Conservation (phyloP, 1,140 invertebrate species). For the Drosophila obscura region DNA sequence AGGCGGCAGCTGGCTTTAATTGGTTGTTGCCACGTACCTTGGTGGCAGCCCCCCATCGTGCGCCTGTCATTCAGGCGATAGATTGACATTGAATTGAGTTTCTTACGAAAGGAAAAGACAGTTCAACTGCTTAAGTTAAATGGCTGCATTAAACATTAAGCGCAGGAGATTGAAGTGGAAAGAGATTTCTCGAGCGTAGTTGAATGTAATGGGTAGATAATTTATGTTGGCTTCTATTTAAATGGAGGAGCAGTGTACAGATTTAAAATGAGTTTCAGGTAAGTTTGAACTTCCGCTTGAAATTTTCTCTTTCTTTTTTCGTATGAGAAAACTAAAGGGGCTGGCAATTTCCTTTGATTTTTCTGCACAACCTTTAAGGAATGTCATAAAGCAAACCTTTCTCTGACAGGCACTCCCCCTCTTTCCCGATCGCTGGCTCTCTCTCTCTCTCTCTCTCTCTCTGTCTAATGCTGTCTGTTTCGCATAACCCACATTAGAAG, state of each 20-base stretch:
- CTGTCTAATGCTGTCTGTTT: background rate
- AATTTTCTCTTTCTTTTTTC: background rate
- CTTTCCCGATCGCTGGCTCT: too few relatives aligned
- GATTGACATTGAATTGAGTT: slow-evolving; percentile 53
- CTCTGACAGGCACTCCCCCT: background rate
- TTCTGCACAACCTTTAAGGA: slow-evolving; percentile 13
- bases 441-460: background rate
- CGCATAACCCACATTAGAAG: slow-evolving; percentile 22
- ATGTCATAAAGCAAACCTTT: slow-evolving; percentile 22
- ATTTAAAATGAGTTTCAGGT: too few relatives aligned
- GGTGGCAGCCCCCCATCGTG: slow-evolving; percentile 2
- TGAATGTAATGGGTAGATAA: too few relatives aligned
- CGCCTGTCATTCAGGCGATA: slow-evolving; percentile 22
- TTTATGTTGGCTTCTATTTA: too few relatives aligned
- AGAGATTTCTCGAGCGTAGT: too few relatives aligned
- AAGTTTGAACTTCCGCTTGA: too few relatives aligned
- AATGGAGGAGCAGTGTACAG: too few relatives aligned
- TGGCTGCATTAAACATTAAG: too few relatives aligned
- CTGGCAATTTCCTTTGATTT: slow-evolving; percentile 1
- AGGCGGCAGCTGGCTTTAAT: slow-evolving; percentile 70
- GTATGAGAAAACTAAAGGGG: too few relatives aligned
- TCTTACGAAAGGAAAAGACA: background rate
- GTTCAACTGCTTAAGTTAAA: too few relatives aligned
- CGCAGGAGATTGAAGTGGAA: too few relatives aligned
- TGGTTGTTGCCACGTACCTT: slow-evolving; percentile 62